Conservation (phyloP, 2,113 vertebrate genomes). For the Ovis aries region DNA sequence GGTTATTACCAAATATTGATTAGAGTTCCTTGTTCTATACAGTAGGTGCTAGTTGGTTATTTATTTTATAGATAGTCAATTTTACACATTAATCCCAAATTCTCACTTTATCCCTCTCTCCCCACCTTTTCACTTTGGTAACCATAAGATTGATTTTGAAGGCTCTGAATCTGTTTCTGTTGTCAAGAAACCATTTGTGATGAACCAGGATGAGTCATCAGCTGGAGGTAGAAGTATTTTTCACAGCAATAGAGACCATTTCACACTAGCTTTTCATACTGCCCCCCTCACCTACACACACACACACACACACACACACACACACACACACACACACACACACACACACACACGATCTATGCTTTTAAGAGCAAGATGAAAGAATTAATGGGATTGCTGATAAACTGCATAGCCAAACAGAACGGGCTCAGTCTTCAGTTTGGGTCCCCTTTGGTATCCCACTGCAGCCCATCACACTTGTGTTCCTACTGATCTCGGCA, state of each 20-base stretch:
- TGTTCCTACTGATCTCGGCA: background rate
- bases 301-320: background rate
- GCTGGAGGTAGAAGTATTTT: background rate
- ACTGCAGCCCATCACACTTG: background rate
- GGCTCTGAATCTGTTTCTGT: background rate
- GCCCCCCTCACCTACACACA: background rate
- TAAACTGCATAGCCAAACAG: too few species aligned
- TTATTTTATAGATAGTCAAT: background rate
- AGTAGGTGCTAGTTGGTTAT: background rate
- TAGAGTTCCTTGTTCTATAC: background rate
- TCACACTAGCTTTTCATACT: background rate
- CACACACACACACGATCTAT: background rate
- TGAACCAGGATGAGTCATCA: background rate
- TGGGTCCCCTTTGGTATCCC: background rate
- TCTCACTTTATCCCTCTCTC: background rate
- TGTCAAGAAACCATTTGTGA: background rate
- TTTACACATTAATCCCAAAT: background rate
- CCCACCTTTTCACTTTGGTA: background rate
- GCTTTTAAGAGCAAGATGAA: background rate
- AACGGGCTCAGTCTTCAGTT: background rate
- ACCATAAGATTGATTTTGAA: background rate
- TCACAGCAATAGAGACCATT: background rate
- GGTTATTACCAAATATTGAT: background rate
- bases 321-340: background rate
- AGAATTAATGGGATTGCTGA: rapidly evolving